Percentiles rank a stretch among this genome's conserved stretches.
These are phyloP conservation scores for Galbula dea DNA, from an alignment of 2,113 vertebrate species.

Conservation along the genomic window DNA sequence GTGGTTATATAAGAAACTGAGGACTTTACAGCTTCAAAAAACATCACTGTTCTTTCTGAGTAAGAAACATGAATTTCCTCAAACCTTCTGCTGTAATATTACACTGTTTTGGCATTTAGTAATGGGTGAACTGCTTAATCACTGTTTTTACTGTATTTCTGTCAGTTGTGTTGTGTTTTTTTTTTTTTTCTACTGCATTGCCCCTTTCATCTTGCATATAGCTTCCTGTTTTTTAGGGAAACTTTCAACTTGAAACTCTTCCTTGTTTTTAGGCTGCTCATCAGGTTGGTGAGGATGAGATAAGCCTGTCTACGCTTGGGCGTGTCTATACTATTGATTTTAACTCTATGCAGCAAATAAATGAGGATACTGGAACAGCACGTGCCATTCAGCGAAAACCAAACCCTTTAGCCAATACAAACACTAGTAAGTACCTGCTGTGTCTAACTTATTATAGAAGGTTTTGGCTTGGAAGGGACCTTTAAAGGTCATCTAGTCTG, in stretches of 20 bases:
- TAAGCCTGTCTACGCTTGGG: conserved; percentile 96
- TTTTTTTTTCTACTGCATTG: not conserved
- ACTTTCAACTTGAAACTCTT: not conserved
- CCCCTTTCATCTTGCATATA: not conserved
- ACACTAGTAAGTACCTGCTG: conserved; percentile 84
- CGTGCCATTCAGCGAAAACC: conserved; percentile 99
- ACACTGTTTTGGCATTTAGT: not conserved
- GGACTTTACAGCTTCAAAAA: not conserved
- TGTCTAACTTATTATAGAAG: not conserved
- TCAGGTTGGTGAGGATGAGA: conserved; percentile 99
- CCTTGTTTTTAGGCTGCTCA: conserved; percentile 90
- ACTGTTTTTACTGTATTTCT: not conserved
- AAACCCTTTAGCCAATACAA: conserved; percentile 96
- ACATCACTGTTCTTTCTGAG: not conserved
- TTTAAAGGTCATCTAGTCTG: not conserved
- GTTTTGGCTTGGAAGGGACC: not conserved
- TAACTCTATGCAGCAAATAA: conserved; percentile 99
- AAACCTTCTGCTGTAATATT: not conserved
- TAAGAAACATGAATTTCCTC: not conserved
- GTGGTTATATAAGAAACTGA: not conserved
- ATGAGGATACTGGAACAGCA: conserved; percentile 99
- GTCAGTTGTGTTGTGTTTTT: too few relatives aligned
- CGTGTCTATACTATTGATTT: conserved; percentile 99
- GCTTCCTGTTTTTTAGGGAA: not conserved
- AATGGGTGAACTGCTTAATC: not conserved